phyloP scores from a whole-genome alignment of 2,888 invertebrate genomes.

The Rhynchonema sp. region DNA sequence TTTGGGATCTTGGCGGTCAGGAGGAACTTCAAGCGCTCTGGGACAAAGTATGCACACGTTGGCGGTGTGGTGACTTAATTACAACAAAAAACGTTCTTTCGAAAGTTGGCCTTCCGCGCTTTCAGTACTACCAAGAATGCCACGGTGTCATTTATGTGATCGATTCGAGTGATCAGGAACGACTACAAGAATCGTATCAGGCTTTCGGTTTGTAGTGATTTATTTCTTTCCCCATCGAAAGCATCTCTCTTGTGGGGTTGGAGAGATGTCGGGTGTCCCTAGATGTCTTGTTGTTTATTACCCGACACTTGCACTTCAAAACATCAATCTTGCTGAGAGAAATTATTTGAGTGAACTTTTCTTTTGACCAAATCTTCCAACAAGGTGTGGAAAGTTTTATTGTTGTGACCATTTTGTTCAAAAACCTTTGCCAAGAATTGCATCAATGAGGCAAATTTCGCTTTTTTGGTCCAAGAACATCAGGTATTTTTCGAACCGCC shows the following conservation, averaged over 20 bases:
- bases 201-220: slow-evolving; percentile 58
- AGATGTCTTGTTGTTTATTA: too few species aligned
- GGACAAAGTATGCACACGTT: slow-evolving; percentile 54
- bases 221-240: not conserved
- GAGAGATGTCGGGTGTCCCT: too few species aligned
- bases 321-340: too few species aligned
- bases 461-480: too few species aligned
- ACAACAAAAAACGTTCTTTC: not conserved
- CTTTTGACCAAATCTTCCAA: too few species aligned
- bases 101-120: not conserved
- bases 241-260: too few species aligned
- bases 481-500: too few species aligned
- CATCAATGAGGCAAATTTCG: too few species aligned
- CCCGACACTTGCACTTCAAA: too few species aligned
- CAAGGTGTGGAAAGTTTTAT: too few species aligned
- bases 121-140: slow-evolving; percentile 84
- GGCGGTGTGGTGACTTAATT: not conserved
- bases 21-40: slow-evolving; percentile 87
- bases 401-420: not conserved
- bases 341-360: too few species aligned
- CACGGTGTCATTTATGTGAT: slow-evolving; percentile 92
- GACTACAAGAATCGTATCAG: slow-evolving; percentile 79
- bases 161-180: slow-evolving; percentile 78
- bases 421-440: too few species aligned
- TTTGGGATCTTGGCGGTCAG: slow-evolving; percentile 96